Evolutionary conservation across 2,888 invertebrate genomes (phyloP), one percentile per base, ranked within the genome.

Genomic region (Metalampra italica): DNA sequence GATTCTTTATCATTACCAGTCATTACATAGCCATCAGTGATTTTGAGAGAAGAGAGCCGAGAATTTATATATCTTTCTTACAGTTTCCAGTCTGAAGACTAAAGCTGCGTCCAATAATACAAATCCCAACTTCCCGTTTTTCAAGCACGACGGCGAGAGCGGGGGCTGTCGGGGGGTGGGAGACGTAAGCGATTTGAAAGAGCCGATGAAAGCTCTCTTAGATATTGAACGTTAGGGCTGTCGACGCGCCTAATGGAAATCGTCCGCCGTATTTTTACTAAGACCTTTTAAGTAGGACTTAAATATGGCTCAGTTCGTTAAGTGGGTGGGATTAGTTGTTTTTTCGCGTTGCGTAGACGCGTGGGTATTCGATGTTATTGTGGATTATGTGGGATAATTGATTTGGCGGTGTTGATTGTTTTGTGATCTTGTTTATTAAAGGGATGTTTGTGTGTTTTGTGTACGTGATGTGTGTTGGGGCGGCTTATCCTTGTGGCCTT

Each of bases 131-230:
- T 55, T 51, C 54, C 55, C 51, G 55, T 41, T 54, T 50, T 61
- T 63, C 60, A 49, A 62, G 59, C 62, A 61, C 62, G 62, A 59
- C 56, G 53, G 49, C 49, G 51, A 61, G 64, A 52, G 57, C 53
- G 55, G 56, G 56, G 58, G 55, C 55, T 64, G 57, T 50, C n/a
- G 64, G 52, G 58, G 56, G 62, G 61, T 63, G 65, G 54, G 64
- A 60, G 69, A 61, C 63, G 69, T 78, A 84, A 85, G 83, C 84
- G 80, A 82, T 85, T 85, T 79, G 78, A 78, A 78, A 82, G 82
- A 82, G 78, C 71, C 80, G 84, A 85, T 82, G 85, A 83, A 84
- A 83, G 83, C 83, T 69, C 81, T 80, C 71, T 22, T 66, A 78
- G 78, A 72, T 80, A 83, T 79, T 71, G 78, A 68, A 67, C 68